These are phyloP conservation scores for Dipodomys stephensi DNA, from an alignment of 2,113 vertebrate species.

Conservation along the genomic window DNA sequence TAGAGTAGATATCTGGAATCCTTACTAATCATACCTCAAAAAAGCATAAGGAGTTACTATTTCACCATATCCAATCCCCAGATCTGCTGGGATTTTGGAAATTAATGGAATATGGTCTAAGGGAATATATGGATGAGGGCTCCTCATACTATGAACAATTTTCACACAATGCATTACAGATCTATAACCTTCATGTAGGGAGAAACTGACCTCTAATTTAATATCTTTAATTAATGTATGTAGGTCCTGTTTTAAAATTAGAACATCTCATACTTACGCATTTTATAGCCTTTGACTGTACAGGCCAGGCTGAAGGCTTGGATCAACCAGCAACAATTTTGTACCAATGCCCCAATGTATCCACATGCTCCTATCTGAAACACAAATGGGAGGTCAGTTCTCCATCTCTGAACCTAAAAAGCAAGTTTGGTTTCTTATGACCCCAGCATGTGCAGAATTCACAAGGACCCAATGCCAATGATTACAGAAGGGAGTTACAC, in stretches of 20 bases:
- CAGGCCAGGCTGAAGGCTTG: conserved; percentile 97
- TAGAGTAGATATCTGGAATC: neutral
- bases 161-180: neutral
- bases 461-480: neutral
- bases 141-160: neutral
- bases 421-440: neutral
- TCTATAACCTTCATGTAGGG: neutral
- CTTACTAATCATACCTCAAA: neutral
- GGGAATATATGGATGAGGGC: neutral
- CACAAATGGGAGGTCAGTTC: conserved; percentile 63
- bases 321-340: conserved; percentile 96
- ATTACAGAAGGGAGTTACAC: fast-evolving
- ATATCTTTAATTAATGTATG: neutral
- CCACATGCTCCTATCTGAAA: conserved; percentile 97
- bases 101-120: neutral
- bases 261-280: conserved; percentile 84
- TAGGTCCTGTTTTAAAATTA: neutral
- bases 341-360: conserved; percentile 92
- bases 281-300: conserved; percentile 96
- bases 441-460: neutral
- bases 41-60: neutral
- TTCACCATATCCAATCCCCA: no score
- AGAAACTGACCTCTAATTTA: neutral
- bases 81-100: neutral
- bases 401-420: neutral